phyloP scores from a whole-genome alignment of 1,140 invertebrate genomes.

The Aphaenogaster ashmeadi region DNA sequence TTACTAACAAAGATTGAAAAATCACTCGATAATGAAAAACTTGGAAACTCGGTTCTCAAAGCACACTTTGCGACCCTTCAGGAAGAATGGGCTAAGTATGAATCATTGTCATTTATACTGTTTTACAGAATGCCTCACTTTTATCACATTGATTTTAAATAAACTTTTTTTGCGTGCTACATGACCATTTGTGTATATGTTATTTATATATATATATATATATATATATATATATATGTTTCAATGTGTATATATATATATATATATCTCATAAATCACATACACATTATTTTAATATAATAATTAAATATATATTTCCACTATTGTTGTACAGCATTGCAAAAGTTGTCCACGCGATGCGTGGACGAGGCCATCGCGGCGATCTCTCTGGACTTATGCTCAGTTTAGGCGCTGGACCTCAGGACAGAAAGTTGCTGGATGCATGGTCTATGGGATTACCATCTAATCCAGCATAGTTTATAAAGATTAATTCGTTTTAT shows the following conservation, averaged over 20 bases:
- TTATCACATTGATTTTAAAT: neutral
- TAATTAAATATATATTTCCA: slow-evolving; percentile 1
- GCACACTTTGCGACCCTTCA: slow-evolving; percentile 85
- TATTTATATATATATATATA: neutral
- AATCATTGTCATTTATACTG: neutral
- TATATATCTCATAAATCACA: slow-evolving; percentile 12
- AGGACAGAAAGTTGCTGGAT: slow-evolving; percentile 84
- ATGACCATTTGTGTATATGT: too few species aligned
- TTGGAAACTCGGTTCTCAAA: slow-evolving; percentile 83
- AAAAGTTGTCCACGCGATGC: slow-evolving; percentile 84
- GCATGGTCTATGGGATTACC: slow-evolving; percentile 85
- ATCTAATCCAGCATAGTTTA: slow-evolving; percentile 82
- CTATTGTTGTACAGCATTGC: slow-evolving; percentile 80
- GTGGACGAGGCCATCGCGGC: slow-evolving; percentile 80
- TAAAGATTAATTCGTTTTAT: slow-evolving; percentile 42
- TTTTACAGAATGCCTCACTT: neutral
- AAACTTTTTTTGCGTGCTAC: neutral
- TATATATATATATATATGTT: neutral
- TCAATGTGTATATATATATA: neutral
- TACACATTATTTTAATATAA: neutral
- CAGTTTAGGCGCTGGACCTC: slow-evolving; percentile 84
- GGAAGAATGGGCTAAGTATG: slow-evolving; percentile 86
- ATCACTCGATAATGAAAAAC: slow-evolving; percentile 84
- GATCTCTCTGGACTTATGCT: slow-evolving; percentile 84
- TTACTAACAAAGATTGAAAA: slow-evolving; percentile 85